Conservation (phyloP, 2,888 invertebrate species). For the Auanema freiburgensis region DNA sequence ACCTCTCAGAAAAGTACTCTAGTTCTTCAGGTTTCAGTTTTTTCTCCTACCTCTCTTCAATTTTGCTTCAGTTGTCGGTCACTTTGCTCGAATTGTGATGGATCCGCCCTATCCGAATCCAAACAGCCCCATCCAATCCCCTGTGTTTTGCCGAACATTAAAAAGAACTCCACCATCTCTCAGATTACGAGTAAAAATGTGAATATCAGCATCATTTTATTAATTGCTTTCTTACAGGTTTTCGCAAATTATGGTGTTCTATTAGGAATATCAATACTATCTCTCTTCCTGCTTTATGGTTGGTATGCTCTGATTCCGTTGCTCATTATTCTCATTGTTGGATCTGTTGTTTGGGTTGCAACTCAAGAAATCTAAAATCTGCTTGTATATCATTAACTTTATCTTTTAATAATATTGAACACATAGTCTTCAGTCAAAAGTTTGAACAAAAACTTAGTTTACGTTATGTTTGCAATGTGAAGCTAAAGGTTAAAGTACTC, state of each 20-base stretch:
- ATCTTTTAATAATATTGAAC: not conserved
- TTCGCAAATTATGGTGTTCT: conserved; percentile 9
- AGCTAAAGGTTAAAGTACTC: not conserved
- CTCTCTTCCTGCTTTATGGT: conserved; percentile 1
- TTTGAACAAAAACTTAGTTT: no score
- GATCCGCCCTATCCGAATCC: conserved; percentile 39
- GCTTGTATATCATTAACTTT: not conserved
- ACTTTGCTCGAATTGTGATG: conserved; percentile 28
- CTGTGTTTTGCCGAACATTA: conserved; percentile 24
- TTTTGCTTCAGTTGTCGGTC: conserved; percentile 26
- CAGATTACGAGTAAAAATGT: conserved; percentile 24
- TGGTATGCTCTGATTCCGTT: conserved; percentile 9
- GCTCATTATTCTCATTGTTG: not conserved
- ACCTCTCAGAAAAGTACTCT: no score
- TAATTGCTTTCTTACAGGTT: not conserved
- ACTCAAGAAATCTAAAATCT: conserved; percentile 1
- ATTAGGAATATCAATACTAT: not conserved
- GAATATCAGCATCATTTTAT: not conserved
- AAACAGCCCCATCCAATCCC: conserved; percentile 8
- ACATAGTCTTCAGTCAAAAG: no score
- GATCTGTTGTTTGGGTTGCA: not conserved
- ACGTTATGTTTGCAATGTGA: not conserved
- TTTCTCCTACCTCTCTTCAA: no score
- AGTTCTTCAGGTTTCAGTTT: no score
- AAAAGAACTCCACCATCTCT: conserved; percentile 28